A percentile compares a stretch with the other conserved stretches of the same genome.
Conservation (phyloP, 2,113 vertebrate species). For the Stegastes partitus region DNA sequence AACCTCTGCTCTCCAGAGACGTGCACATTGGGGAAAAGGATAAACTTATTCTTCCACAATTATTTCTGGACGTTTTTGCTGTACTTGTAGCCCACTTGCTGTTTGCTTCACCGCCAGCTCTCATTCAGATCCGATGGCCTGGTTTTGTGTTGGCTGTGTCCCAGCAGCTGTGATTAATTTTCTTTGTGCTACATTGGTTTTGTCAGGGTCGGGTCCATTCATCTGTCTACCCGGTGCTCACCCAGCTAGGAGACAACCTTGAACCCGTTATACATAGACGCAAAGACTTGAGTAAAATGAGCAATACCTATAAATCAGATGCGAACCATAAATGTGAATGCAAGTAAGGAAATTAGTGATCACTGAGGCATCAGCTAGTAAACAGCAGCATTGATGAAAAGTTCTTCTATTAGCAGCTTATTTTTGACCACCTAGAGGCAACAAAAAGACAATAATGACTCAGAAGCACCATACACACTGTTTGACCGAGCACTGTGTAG, state of each 20-base stretch:
- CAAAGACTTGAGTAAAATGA: background rate
- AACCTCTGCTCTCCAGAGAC: slow-evolving; percentile 11
- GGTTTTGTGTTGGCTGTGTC: slow-evolving; percentile 41
- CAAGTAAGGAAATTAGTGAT: background rate
- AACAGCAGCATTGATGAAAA: background rate
- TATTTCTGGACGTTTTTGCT: slow-evolving; percentile 9
- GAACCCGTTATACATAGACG: slow-evolving; percentile 18
- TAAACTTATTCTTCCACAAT: slow-evolving; percentile 13
- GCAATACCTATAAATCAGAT: background rate
- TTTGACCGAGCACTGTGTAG: too few relatives aligned
- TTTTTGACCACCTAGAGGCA: background rate
- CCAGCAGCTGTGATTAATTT: slow-evolving; percentile 53
- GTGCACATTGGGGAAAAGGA: background rate
- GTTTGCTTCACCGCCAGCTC: slow-evolving; percentile 27
- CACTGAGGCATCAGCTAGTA: background rate
- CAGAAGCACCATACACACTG: too few relatives aligned
- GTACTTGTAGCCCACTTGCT: background rate
- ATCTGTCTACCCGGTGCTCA: slow-evolving; percentile 8
- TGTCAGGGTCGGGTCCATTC: slow-evolving; percentile 36
- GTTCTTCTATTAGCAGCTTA: background rate
- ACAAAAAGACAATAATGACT: background rate
- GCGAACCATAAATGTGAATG: background rate
- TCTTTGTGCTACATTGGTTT: slow-evolving; percentile 45
- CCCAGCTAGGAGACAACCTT: slow-evolving; percentile 21
- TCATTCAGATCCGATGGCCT: slow-evolving; percentile 22